phyloP scores from a whole-genome alignment of 23 tunicate species.

The Clavelina lepadiformis region DNA sequence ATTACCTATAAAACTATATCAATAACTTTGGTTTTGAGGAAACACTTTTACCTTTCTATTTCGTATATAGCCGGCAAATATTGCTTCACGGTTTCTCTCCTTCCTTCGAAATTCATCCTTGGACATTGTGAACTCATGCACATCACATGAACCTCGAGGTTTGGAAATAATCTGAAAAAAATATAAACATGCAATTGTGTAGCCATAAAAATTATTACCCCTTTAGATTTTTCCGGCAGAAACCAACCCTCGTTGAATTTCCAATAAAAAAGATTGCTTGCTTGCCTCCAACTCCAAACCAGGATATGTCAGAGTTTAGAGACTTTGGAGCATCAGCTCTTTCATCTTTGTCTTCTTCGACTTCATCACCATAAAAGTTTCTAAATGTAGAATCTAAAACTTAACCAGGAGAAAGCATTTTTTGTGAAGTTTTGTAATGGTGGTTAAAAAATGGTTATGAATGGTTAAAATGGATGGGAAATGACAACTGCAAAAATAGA shows the following conservation, averaged over 20 bases:
- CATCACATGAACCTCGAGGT: constrained; percentile 65
- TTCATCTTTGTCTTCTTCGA: background rate
- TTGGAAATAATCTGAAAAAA: constrained; percentile 64
- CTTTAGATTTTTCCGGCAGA: too few species aligned
- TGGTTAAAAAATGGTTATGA: too few species aligned
- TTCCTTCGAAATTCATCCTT: constrained; percentile 82
- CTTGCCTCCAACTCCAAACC: constrained; percentile 98
- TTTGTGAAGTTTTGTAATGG: too few species aligned
- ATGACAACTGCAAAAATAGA: too few species aligned
- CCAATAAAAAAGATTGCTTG: constrained; percentile 94
- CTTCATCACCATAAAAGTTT: constrained; percentile 5
- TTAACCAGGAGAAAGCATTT: too few species aligned
- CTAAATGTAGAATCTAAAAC: too few species aligned
- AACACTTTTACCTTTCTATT: constrained; percentile 85
- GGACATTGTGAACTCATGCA: constrained; percentile 85
- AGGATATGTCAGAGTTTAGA: constrained; percentile 91
- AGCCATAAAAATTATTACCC: too few species aligned
- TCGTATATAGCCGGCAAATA: constrained; percentile 73
- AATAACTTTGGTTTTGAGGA: background rate
- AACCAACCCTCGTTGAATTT: constrained; percentile 68
- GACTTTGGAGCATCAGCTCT: constrained; percentile 54
- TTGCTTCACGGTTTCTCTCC: constrained; percentile 73
- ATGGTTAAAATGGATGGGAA: too few species aligned
- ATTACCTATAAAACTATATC: too few species aligned
- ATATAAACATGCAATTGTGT: background rate